Conservation (phyloP, 2,888 invertebrate species). For the Fragum sueziense region DNA sequence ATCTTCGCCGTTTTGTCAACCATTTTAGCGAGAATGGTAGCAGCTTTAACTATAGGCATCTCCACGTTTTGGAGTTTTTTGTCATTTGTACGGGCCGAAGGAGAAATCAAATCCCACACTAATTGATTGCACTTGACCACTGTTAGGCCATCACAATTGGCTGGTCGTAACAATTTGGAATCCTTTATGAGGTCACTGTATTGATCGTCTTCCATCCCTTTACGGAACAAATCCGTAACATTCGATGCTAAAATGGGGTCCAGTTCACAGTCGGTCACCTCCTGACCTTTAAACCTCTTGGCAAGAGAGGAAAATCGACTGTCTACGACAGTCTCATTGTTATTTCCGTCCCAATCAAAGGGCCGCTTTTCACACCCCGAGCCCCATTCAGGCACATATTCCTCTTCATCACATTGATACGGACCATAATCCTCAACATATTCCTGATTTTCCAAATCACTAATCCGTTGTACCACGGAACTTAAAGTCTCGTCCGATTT, state of each 20-base stretch:
- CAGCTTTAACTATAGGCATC: constrained; percentile 36
- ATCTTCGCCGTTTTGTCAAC: constrained; percentile 31
- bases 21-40: constrained; percentile 39
- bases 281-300: background rate
- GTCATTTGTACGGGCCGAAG: constrained; percentile 17
- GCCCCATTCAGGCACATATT: no score
- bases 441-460: no score
- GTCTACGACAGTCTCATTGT: no score
- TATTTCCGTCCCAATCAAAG: no score
- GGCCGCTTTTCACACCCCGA: no score
- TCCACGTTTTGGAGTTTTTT: constrained; percentile 35
- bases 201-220: constrained; percentile 37
- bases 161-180: constrained; percentile 32
- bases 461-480: no score
- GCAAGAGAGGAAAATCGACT: background rate
- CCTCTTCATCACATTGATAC: no score
- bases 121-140: constrained; percentile 29
- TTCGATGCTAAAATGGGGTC: background rate
- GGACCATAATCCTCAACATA: no score
- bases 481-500: no score
- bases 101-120: constrained; percentile 33
- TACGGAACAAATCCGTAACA: constrained; percentile 17
- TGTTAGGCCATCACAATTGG: constrained; percentile 42
- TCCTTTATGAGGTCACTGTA: constrained; percentile 37
- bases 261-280: background rate